These are phyloP conservation scores for Platycheirus rosarum DNA, from an alignment of 2,888 invertebrate genomes.

Conservation along the genomic window DNA sequence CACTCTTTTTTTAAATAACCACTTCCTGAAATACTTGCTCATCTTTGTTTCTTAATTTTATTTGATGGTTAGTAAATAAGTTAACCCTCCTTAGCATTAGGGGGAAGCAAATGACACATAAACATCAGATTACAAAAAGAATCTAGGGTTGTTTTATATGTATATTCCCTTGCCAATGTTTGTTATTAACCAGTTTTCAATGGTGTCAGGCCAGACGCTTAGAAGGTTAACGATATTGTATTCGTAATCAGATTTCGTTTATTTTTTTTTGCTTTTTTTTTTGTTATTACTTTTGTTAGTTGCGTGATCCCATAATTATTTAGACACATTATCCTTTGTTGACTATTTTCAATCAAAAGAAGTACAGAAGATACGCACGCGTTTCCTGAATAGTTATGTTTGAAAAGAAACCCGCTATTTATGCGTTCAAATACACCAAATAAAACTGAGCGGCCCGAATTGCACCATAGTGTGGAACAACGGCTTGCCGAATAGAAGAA, in stretches of 20 bases:
- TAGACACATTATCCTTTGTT: slow-evolving; percentile 52
- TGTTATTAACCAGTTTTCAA: slow-evolving; percentile 39
- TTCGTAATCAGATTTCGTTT: slow-evolving; percentile 71
- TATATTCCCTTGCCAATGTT: slow-evolving; percentile 20
- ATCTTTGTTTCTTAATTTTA: slow-evolving; percentile 73
- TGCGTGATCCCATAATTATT: slow-evolving; percentile 71
- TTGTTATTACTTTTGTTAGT: slow-evolving; percentile 65
- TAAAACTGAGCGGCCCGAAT: too few relatives aligned
- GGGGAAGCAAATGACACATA: slow-evolving; percentile 67
- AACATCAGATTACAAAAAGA: slow-evolving; percentile 43
- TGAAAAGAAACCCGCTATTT: too few relatives aligned
- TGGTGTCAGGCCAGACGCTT: slow-evolving; percentile 64
- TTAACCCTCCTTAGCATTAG: too few relatives aligned
- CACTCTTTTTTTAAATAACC: slow-evolving; percentile 61
- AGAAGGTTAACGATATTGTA: slow-evolving; percentile 71
- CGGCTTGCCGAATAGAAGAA: too few relatives aligned
- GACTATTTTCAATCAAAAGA: slow-evolving; percentile 40
- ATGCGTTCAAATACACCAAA: too few relatives aligned
- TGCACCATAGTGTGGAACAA: too few relatives aligned
- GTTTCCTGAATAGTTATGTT: too few relatives aligned
- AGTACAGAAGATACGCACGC: too few relatives aligned
- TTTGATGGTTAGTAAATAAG: slow-evolving; percentile 73
- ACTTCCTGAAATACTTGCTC: slow-evolving; percentile 70
- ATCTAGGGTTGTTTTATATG: slow-evolving; percentile 22
- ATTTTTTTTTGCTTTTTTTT: slow-evolving; percentile 60